Percentiles rank a stretch among this genome's conserved stretches.
Evolutionary conservation across 2,888 invertebrate genomes (phyloP).

Genomic region (Eilema griseolum): DNA sequence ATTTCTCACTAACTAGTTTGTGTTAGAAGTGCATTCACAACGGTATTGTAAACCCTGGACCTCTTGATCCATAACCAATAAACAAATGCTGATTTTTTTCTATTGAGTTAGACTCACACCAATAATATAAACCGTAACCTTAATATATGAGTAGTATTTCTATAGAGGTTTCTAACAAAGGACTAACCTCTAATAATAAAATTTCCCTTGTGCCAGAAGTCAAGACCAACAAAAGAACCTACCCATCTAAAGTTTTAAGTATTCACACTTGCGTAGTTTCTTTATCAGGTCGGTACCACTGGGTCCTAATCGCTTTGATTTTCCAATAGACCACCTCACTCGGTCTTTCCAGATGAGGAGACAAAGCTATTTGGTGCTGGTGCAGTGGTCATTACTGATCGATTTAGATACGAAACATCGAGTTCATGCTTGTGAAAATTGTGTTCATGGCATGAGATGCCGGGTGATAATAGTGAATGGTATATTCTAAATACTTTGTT

Average conservation of each 20-base stretch:
- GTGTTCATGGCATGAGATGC: not conserved
- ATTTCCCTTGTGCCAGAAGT: not conserved
- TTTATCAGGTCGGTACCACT: conserved; percentile 16
- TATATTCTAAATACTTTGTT: not conserved
- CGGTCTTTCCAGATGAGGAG: conserved; percentile 22
- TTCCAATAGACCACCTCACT: conserved; percentile 41
- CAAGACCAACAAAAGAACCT: not conserved
- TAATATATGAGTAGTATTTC: not conserved
- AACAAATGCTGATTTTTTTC: too few relatives aligned
- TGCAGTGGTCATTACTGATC: not conserved
- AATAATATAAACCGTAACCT: not conserved
- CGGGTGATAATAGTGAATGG: not conserved
- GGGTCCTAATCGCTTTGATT: conserved; percentile 43
- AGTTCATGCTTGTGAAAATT: not conserved
- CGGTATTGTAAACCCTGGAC: too few relatives aligned
- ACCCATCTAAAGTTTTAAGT: not conserved
- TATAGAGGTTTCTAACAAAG: not conserved
- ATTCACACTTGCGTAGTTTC: conserved; percentile 24
- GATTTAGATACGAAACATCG: conserved; percentile 6
- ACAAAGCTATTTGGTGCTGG: conserved; percentile 31
- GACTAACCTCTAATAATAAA: not conserved
- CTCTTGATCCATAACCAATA: too few relatives aligned
- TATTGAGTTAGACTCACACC: not conserved
- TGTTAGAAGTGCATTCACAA: too few relatives aligned
- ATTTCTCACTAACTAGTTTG: too few relatives aligned